Conservation (phyloP, 1,140 invertebrate species). For the Propsilocerus akamusi region DNA sequence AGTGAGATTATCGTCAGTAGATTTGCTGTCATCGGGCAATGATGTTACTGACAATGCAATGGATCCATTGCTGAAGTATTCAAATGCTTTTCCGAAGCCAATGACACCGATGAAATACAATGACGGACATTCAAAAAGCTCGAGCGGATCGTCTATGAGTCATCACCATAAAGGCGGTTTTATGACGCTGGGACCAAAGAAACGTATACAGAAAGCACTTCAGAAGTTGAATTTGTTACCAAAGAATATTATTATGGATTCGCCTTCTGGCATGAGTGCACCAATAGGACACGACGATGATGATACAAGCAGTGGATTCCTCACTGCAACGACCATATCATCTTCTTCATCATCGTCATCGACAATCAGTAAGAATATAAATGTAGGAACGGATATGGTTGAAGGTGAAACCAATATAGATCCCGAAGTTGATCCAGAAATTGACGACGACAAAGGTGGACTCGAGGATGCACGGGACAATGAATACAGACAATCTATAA, state of each 20-base stretch:
- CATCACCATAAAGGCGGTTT: slow-evolving; percentile 51
- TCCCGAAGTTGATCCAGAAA: not conserved
- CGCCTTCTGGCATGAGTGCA: not conserved
- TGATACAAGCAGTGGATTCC: slow-evolving; percentile 31
- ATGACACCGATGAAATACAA: not conserved
- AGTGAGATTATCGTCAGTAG: slow-evolving; percentile 17
- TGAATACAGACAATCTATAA: not conserved
- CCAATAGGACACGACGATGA: slow-evolving; percentile 37
- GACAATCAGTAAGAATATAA: not conserved
- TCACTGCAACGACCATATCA: not conserved
- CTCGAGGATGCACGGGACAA: too few species aligned
- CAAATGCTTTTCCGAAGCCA: not conserved
- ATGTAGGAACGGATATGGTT: not conserved
- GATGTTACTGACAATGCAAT: slow-evolving; percentile 4
- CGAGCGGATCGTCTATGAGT: slow-evolving; percentile 21
- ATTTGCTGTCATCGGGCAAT: slow-evolving; percentile 9
- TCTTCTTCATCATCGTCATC: not conserved
- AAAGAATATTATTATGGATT: slow-evolving; percentile 62
- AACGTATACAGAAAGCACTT: slow-evolving; percentile 68
- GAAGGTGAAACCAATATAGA: not conserved
- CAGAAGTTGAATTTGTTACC: slow-evolving; percentile 83
- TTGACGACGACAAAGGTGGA: not conserved
- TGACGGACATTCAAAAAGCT: not conserved
- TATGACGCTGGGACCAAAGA: slow-evolving; percentile 73
- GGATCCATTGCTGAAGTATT: not conserved